Base-by-base conservation (phyloP, 2,888 invertebrate genomes). In the Conomelus anceps region DNA sequence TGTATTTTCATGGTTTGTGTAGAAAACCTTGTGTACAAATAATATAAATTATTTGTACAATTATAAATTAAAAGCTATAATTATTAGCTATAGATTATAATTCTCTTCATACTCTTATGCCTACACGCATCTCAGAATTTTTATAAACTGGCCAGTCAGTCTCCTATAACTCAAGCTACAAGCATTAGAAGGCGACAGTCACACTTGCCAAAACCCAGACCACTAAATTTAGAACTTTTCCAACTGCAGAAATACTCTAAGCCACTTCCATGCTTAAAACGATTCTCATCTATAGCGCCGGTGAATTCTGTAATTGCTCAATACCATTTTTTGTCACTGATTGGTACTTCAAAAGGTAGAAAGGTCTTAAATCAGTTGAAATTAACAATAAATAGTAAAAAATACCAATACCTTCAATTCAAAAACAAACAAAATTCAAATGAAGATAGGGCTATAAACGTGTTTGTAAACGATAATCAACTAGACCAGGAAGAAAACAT, bases 171-270 rank as follows among this genome's bases (percentile, higher is more conserved):
- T n/a, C n/a, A n/a, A 63, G 63, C n/a, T 63, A 63, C 3, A 6
- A 17, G 41, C 17, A 63, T n/a, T 63, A n/a, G 7, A n/a, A 63
- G 86, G 17, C 24, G 86, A 86, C 86, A 17, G 41, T 23, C 22
- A 88, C 41, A 22, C 34, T 23, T 88, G 88, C 88, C 41, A 63
- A 63, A 88, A 34, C 41, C 88, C 88, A 34, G 41, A 29, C 22
- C 41, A 88, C 41, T 88, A 88, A 34, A 88, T 34, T 88, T 88
- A 63, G 88, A 22, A 34, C 88, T 3, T 11, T 29, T 88, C 22
- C 29, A 22, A 24, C 41, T 88, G 41, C 41, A 88, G 88, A 88
- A 88, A 88, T 63, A 63, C 88, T 29, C 41, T 63, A 63, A 63
- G 63, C 63, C 63, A 63, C 63, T 20, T 3, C n/a, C 63, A 63